Conservation (phyloP, 2,888 invertebrate species). For the Orthonevra nobilis region DNA sequence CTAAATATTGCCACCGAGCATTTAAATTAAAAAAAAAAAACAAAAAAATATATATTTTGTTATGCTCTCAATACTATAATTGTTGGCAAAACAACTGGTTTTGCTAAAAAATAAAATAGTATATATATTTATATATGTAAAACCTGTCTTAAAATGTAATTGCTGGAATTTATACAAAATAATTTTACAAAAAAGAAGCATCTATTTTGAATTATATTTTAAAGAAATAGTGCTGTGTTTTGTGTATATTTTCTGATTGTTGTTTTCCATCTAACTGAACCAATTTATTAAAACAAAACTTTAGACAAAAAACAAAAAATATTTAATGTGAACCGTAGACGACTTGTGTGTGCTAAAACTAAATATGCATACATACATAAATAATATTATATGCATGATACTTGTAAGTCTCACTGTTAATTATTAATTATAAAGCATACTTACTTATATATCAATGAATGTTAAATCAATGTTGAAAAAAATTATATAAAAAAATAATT, state of each 20-base stretch:
- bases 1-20: conserved; percentile 81
- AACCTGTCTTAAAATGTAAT: conserved; percentile 52
- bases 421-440: conserved; percentile 45
- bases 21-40: conserved; percentile 10
- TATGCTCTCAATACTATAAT: conserved; percentile 24
- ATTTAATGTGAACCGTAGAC: conserved; percentile 56
- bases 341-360: conserved; percentile 70
- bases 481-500: conserved; percentile 72
- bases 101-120: neutral
- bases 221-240: conserved; percentile 39
- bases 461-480: conserved; percentile 74
- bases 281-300: conserved; percentile 73
- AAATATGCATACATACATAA: conserved; percentile 26
- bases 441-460: conserved; percentile 56
- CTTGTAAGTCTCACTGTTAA: conserved; percentile 55
- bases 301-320: conserved; percentile 32
- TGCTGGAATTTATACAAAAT: conserved; percentile 70
- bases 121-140: neutral
- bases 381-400: conserved; percentile 26
- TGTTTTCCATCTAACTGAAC: conserved; percentile 72
- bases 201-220: conserved; percentile 10
- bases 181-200: conserved; percentile 34
- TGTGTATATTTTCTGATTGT: conserved; percentile 71
- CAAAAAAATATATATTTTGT: conserved; percentile 21
- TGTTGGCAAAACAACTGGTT: conserved; percentile 14